Percentiles rank a stretch among this genome's conserved stretches.
These are phyloP conservation scores for Ophiothrix spiculata DNA, from an alignment of 35 echinoderm and acorn worm genomes.

Conservation along the genomic window DNA sequence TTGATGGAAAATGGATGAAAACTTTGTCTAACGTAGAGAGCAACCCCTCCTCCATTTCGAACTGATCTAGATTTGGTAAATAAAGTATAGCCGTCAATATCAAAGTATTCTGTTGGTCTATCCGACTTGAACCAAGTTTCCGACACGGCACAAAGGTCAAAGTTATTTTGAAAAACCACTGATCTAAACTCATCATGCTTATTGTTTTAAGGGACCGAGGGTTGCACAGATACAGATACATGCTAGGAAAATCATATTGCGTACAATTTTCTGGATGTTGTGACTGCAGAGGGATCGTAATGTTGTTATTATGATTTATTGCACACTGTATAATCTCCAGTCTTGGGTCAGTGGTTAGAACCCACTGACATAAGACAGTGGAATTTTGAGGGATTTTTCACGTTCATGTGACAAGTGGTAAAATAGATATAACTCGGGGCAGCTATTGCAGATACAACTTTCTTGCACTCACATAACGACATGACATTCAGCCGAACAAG, in stretches of 20 bases:
- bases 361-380: too few species aligned
- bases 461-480: too few species aligned
- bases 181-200: slow-evolving; percentile 4
- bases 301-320: too few species aligned
- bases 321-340: too few species aligned
- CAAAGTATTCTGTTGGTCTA: background rate
- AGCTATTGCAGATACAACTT: too few species aligned
- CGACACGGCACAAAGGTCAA: slow-evolving; percentile 1
- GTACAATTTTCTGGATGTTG: too few species aligned
- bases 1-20: background rate
- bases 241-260: background rate
- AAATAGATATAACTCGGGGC: too few species aligned
- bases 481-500: too few species aligned
- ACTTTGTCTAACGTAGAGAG: background rate
- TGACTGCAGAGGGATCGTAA: too few species aligned
- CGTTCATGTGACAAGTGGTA: too few species aligned
- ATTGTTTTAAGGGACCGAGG: background rate
- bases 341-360: too few species aligned
- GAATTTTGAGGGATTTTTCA: too few species aligned
- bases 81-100: slow-evolving; percentile 8
- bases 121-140: slow-evolving; percentile 9
- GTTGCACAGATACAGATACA: background rate
- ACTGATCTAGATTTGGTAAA: background rate
- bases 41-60: background rate
- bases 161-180: slow-evolving; percentile 10